Conservation (phyloP, 2,113 vertebrate species). For the Oceanodroma tethys region DNA sequence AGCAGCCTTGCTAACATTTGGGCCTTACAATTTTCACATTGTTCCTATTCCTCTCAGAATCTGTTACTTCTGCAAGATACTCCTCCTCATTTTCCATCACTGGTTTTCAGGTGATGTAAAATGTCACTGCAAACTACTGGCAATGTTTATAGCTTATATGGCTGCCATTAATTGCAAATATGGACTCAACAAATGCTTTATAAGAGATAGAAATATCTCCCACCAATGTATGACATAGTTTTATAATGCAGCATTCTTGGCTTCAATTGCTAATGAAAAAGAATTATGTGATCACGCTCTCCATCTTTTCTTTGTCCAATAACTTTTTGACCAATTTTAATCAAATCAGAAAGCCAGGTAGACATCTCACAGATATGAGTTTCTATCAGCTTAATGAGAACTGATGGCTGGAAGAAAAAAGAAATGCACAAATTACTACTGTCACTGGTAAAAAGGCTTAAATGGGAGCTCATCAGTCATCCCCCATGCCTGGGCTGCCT, state of each 20-base stretch:
- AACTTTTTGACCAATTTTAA: background rate
- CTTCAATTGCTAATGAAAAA: background rate
- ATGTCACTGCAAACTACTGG: background rate
- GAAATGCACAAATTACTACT: background rate
- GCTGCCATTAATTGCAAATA: background rate
- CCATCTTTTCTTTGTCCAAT: background rate
- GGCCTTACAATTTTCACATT: background rate
- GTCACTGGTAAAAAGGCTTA: background rate
- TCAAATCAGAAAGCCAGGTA: background rate
- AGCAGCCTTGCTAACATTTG: background rate
- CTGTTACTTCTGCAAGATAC: background rate
- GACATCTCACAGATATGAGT: background rate
- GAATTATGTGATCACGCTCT: background rate
- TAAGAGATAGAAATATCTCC: background rate
- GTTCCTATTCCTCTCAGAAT: background rate
- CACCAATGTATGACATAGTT: background rate
- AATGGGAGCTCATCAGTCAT: background rate
- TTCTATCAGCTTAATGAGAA: background rate
- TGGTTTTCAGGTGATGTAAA: background rate
- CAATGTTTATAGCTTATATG: background rate
- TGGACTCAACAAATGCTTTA: background rate
- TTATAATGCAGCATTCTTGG: background rate
- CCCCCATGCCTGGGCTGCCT: background rate
- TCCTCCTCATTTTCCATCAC: background rate
- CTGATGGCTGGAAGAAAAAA: slow-evolving; percentile 1